Evolutionary conservation across 2,888 invertebrate genomes (phyloP), one percentile per base, ranked within the genome.

Genomic region (Candidula unifasciata): DNA sequence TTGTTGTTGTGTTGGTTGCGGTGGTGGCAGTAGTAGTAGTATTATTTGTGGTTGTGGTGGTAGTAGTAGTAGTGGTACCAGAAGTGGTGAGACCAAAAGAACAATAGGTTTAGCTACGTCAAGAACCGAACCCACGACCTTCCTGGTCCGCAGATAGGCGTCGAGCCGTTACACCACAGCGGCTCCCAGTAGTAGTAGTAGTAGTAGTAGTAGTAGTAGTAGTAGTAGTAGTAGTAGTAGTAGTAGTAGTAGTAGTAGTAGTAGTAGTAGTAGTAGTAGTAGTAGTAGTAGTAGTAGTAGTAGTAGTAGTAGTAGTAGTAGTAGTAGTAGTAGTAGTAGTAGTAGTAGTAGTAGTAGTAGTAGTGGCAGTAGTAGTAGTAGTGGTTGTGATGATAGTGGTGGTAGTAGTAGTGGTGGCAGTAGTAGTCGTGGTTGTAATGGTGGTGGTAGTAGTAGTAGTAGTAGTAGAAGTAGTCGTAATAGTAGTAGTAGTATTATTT

Each of bases 151-250:
- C n/a, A n/a, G n/a, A n/a, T n/a, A n/a, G n/a, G n/a, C n/a, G n/a
- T n/a, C n/a, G n/a, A n/a, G n/a, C n/a, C n/a, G n/a, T n/a, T n/a
- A n/a, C n/a, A n/a, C n/a, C n/a, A n/a, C n/a, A n/a, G n/a, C n/a
- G n/a, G n/a, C n/a, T n/a, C n/a, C n/a, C n/a, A n/a, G n/a, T n/a
- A n/a, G n/a, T n/a, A n/a, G n/a, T n/a, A 27, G 73, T 73, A 73
- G 73, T 73, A 73, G 73, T 73, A 73, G 73, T 73, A 73, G 73
- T 73, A 73, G 73, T 73, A 73, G 73, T 73, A 73, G 73, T 73
- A 73, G 73, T 73, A 73, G 73, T 73, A 73, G 73, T 73, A 73
- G 73, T 73, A 73, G 73, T 73, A 73, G 73, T 73, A 73, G 73
- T 73, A 73, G 73, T 73, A 73, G 73, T 73, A 73, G 73, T 73